Evolutionary conservation across 2,113 vertebrate genomes (phyloP).

Genomic region (Eretmochelys imbricata): DNA sequence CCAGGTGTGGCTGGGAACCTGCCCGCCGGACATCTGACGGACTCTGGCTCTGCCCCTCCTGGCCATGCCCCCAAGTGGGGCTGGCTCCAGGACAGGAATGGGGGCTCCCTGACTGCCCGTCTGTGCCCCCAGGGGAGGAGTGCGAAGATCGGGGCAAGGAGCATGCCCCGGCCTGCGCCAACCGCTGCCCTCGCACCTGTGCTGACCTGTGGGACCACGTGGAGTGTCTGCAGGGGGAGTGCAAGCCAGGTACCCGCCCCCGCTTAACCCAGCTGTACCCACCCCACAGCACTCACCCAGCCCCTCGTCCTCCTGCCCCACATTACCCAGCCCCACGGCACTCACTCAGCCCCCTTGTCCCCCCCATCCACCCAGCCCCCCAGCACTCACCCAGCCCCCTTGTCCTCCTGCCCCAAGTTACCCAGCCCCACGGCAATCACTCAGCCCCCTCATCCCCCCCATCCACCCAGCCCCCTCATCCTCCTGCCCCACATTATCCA

Average conservation of each 20-base stretch:
- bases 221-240: conserved; percentile 88
- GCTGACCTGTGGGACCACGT: conserved; percentile 88
- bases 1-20: too few relatives aligned
- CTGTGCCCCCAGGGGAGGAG: conserved; percentile 79
- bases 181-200: conserved; percentile 88
- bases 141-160: conserved; percentile 83
- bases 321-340: accelerated
- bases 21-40: too few relatives aligned
- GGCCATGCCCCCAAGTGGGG: background rate
- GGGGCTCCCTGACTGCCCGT: background rate
- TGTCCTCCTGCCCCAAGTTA: background rate
- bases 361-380: background rate
- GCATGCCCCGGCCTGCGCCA: conserved; percentile 81
- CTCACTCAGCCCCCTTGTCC: too few relatives aligned
- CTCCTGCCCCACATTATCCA: accelerated
- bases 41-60: too few relatives aligned
- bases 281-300: too few relatives aligned
- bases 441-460: too few relatives aligned
- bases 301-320: background rate
- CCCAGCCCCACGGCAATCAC: background rate
- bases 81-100: background rate
- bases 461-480: too few relatives aligned
- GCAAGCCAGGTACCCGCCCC: conserved; percentile 79
- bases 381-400: background rate
- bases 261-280: background rate